Base-by-base conservation (phyloP, 2,113 vertebrate genomes). In the Synodontis membranacea region DNA sequence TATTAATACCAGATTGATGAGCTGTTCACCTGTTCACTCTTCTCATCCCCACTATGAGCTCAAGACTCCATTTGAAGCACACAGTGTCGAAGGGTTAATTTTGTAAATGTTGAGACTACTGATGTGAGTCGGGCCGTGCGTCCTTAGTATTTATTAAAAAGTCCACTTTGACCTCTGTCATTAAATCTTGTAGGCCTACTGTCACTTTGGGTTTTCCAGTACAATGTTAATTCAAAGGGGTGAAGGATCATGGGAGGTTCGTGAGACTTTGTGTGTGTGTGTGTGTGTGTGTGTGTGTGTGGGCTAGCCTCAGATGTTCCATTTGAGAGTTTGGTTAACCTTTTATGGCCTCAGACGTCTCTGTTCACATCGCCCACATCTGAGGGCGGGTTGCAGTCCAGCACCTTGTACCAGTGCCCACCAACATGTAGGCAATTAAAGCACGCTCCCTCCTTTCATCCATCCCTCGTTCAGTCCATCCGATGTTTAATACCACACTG, bases 1-100 rank as follows among this genome's bases (percentile, higher is more conserved):
- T 52, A 14, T 15, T 11, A 52, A 52, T 52, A 19, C 50, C 11
- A 52, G 50, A 2, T 11, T 3, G 3, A 14, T 52, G 50, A 15
- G 14, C 50, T 52, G 11, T 52, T 17, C 3, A 3, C 11, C 50
- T 19, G 50, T n/a, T n/a, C 14, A 17, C 15, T 52, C 50, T 11
- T 14, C 50, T 52, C 50, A 15, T 52, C 50, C 50, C 50, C 50
- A 19, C 50, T 52, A 3, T 52, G 56, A 58, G 19, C 64, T 68
- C 31, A 42, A 64, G 39, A 86, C 90, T 87, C 91, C 88, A 76
- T 88, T 89, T 90, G 86, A 58, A 19, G 52, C 34, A 76, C 83
- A 88, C 85, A 75, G 5, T 58, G 56, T 58, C 5, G 25, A 58
- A 25, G 56, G 23, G 56, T 54, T 54, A 15, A 4, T 25, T 21